Evolutionary conservation across 1,140 invertebrate species (phyloP).

Genomic region (Arion vulgaris): DNA sequence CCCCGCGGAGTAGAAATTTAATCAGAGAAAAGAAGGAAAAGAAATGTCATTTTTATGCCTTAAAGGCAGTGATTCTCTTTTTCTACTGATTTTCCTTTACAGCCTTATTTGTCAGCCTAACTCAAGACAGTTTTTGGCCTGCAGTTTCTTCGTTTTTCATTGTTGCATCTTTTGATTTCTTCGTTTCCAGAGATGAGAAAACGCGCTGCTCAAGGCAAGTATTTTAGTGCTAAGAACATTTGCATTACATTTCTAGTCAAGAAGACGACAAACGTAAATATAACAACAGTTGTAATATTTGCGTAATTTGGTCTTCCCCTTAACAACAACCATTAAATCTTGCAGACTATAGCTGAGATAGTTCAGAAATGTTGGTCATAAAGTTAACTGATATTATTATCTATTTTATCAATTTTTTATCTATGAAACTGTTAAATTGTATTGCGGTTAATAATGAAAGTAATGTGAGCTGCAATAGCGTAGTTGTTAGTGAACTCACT

Average conservation of each 20-base stretch:
- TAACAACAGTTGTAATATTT: background rate
- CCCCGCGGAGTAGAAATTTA: constrained; percentile 21
- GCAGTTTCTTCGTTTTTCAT: background rate
- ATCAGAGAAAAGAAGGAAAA: constrained; percentile 15
- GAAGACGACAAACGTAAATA: background rate
- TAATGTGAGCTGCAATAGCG: too few relatives aligned
- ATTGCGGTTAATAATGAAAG: too few relatives aligned
- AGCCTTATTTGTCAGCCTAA: background rate
- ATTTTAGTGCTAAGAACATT: background rate
- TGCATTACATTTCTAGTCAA: background rate
- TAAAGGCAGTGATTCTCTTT: background rate
- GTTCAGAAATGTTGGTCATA: too few relatives aligned
- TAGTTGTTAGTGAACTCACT: too few relatives aligned
- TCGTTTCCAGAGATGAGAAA: background rate
- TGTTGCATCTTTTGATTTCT: too few relatives aligned
- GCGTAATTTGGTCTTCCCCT: too few relatives aligned
- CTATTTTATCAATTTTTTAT: too few relatives aligned
- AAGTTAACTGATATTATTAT: too few relatives aligned
- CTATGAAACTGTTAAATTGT: too few relatives aligned
- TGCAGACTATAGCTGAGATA: too few relatives aligned
- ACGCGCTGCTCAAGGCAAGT: background rate
- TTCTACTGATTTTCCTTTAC: background rate
- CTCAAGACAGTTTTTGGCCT: background rate
- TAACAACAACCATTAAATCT: too few relatives aligned
- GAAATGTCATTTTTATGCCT: background rate